Conservation (phyloP, 2,797 vertebrate species). For the Poeciliopsis paucimaculata region DNA sequence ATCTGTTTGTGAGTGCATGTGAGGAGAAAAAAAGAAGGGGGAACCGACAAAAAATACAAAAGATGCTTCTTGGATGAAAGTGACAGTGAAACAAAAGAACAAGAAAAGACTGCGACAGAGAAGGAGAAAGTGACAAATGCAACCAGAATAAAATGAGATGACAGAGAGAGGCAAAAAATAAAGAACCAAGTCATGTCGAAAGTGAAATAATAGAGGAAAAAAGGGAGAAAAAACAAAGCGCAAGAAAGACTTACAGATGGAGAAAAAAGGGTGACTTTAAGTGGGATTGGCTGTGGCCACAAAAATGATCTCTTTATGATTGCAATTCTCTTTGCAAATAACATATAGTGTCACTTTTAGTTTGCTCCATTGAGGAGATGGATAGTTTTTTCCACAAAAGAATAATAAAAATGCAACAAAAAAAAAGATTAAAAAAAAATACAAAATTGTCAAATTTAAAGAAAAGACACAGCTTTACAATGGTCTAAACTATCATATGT, state of each 20-base stretch:
- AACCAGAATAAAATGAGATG: slow-evolving; percentile 55
- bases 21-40: slow-evolving; percentile 42
- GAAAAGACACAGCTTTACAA: slow-evolving; percentile 55
- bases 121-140: slow-evolving; percentile 53
- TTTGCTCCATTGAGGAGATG: slow-evolving; percentile 55
- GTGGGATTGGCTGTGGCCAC: slow-evolving; percentile 48
- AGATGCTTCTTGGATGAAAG: slow-evolving; percentile 49
- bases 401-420: slow-evolving; percentile 53
- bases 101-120: slow-evolving; percentile 54
- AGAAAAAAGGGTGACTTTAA: slow-evolving; percentile 42
- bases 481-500: slow-evolving; percentile 53
- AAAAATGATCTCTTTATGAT: slow-evolving; percentile 59
- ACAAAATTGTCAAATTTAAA: slow-evolving; percentile 57
- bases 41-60: slow-evolving; percentile 52
- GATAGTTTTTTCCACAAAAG: slow-evolving; percentile 56
- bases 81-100: slow-evolving; percentile 66
- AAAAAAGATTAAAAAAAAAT: slow-evolving; percentile 11
- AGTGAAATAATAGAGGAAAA: slow-evolving; percentile 51
- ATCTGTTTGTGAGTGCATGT: slow-evolving; percentile 12
- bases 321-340: slow-evolving; percentile 63
- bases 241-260: slow-evolving; percentile 28
- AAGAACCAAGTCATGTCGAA: slow-evolving; percentile 33
- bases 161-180: slow-evolving; percentile 40
- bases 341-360: slow-evolving; percentile 67
- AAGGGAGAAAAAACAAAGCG: slow-evolving; percentile 8